Conservation (phyloP, 2,888 invertebrate species). For the Drosophila sordidula region DNA sequence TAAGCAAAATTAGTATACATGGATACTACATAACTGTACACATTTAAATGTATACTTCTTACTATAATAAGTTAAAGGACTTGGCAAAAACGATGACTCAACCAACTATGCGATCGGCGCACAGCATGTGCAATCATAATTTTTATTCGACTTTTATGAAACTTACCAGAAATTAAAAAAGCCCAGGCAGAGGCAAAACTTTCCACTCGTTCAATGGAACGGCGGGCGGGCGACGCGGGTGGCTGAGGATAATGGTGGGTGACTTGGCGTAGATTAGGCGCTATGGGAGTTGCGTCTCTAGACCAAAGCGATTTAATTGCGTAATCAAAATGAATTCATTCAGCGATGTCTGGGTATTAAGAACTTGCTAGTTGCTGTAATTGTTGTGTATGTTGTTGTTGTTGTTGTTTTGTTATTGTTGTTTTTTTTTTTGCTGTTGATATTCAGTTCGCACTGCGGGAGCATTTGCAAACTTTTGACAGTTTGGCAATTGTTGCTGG, state of each 20-base stretch:
- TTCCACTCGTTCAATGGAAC: background rate
- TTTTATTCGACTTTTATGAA: constrained; percentile 1
- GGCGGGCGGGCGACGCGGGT: background rate
- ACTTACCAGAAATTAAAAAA: constrained; percentile 31
- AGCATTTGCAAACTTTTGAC: constrained; percentile 18
- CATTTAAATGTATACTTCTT: background rate
- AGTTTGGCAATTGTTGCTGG: constrained; percentile 23
- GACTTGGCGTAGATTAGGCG: constrained; percentile 7
- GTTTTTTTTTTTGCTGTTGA: constrained; percentile 14
- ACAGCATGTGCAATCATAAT: background rate
- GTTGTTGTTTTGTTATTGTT: constrained; percentile 15
- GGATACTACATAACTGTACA: no score
- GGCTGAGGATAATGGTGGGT: background rate
- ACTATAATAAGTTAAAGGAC: background rate
- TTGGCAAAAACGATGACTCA: no score
- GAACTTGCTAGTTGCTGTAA: constrained; percentile 12
- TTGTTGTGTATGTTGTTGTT: constrained; percentile 9
- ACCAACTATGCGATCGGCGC: no score
- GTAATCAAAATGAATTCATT: constrained; percentile 53
- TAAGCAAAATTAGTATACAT: no score
- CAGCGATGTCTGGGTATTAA: constrained; percentile 17
- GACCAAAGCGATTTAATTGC: constrained; percentile 50
- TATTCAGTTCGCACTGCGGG: constrained; percentile 22
- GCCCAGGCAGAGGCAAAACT: constrained; percentile 13
- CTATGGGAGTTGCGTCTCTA: constrained; percentile 29